Percentiles rank a stretch among this genome's conserved stretches.
phyloP scores from a whole-genome alignment of 2,113 vertebrate genomes.

The Corvus moneduloides region DNA sequence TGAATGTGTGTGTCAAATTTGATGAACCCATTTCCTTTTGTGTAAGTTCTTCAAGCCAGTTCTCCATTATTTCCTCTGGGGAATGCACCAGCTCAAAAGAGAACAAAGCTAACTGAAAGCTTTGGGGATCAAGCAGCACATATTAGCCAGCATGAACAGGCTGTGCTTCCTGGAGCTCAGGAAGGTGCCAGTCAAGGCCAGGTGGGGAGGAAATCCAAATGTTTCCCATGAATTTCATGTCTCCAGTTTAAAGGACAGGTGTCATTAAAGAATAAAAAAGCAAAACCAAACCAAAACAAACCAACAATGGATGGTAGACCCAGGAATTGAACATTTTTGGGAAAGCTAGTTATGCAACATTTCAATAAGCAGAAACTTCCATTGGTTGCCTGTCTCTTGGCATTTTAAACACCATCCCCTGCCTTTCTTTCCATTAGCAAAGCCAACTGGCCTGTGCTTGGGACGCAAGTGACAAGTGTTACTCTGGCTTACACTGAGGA shows the following conservation, averaged over 20 bases:
- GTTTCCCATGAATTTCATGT: background rate
- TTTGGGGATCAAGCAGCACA: background rate
- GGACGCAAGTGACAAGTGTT: background rate
- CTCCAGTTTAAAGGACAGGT: background rate
- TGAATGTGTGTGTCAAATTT: background rate
- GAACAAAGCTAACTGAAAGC: background rate
- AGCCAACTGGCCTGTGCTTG: background rate
- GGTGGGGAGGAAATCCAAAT: background rate
- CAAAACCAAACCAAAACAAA: background rate
- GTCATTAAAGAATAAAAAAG: background rate
- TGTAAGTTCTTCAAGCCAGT: background rate
- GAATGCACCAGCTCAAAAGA: background rate
- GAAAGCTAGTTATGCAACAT: background rate
- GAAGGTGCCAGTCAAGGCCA: background rate
- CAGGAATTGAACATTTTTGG: fast-evolving
- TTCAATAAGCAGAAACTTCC: background rate
- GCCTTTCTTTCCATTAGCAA: background rate
- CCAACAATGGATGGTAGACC: background rate
- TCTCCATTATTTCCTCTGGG: background rate
- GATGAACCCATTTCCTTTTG: background rate
- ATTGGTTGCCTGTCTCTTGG: background rate
- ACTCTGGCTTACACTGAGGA: background rate
- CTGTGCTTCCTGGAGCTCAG: background rate
- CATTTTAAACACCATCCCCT: background rate
- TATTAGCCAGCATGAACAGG: background rate